Evolutionary conservation across 2,113 vertebrate species (phyloP), one percentile per base, ranked within the genome.

Genomic region (Lepisosteus oculatus): DNA sequence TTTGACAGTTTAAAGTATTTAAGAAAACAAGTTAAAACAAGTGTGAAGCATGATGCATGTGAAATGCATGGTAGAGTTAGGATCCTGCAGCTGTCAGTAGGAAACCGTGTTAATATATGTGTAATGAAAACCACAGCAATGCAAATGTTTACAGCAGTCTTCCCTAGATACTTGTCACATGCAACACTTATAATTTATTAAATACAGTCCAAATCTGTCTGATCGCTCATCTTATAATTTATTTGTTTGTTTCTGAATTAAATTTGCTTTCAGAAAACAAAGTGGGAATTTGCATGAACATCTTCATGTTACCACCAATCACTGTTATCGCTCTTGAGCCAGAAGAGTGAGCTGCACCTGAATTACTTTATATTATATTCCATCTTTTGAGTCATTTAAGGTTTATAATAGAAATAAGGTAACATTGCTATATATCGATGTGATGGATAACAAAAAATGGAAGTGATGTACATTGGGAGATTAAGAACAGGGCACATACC

Each of bases 41-140:
- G 57, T 59, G 9, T 13, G 57, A n/a, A 13, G 12, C 7, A 14
- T 12, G 29, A 29, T 1, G 29, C 29, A 29, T 29, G 29, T 29
- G 29, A 29, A 29, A 29, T 29, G 29, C 57, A 1, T 13, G 5
- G 14, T 12, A n/a, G 57, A 59, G 54, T 55, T 76, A 45, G 65
- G 69, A 76, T 54, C 5, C 56, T 66, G 65, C 55, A 57, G 55
- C 68, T 56, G 14, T 70, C 65, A 55, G 54, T 44, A 73, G 75
- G 63, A 71, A 75, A 64, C 71, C 61, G 65, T 74, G 70, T 69
- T 76, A 65, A 77, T 74, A 56, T 13, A 17, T 69, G 69, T 72
- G 68, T 72, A 66, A 42, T 77, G 17, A 29, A 80, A 80, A 72
- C 76, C 81, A 80, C 69, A 77, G 81, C 68, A 78, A 76, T 78